Conservation (phyloP, 1,140 invertebrate species). For the Cardiocondyla obscurior region DNA sequence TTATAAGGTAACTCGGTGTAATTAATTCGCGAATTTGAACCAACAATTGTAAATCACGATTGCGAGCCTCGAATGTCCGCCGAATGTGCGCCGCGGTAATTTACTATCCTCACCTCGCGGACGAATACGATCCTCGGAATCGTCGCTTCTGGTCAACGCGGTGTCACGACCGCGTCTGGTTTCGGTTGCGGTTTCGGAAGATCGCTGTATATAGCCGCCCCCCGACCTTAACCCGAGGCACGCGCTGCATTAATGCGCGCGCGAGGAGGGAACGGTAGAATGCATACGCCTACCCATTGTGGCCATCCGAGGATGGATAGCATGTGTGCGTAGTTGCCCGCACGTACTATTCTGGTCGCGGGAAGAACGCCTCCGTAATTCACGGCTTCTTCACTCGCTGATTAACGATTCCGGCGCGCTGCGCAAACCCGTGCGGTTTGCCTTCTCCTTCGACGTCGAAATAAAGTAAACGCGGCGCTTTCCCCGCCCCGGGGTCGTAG, state of each 20-base stretch:
- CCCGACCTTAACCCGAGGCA: slow-evolving; percentile 73
- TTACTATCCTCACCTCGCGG: slow-evolving; percentile 26
- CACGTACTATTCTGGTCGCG: slow-evolving; percentile 35
- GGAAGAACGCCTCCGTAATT: slow-evolving; percentile 26
- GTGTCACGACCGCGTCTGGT: slow-evolving; percentile 30
- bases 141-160: slow-evolving; percentile 3
- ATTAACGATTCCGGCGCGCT: background rate
- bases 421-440: background rate
- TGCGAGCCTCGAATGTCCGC: slow-evolving; percentile 2
- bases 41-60: slow-evolving; percentile 13
- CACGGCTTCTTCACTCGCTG: slow-evolving; percentile 15
- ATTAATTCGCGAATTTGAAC: slow-evolving; percentile 39
- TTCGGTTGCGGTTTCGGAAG: slow-evolving; percentile 68
- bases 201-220: slow-evolving; percentile 59
- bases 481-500: no score
- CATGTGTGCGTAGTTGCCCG: slow-evolving; percentile 40
- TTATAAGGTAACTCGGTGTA: background rate
- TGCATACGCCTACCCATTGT: slow-evolving; percentile 65
- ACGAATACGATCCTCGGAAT: slow-evolving; percentile 33
- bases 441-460: background rate
- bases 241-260: slow-evolving; percentile 72
- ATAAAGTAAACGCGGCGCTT: background rate
- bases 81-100: slow-evolving; percentile 23
- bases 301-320: slow-evolving; percentile 66
- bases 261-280: slow-evolving; percentile 42